Percentiles rank a stretch among this genome's conserved stretches.
These are phyloP conservation scores for Euura lappo DNA, from an alignment of 1,140 invertebrate genomes.

Conservation along the genomic window DNA sequence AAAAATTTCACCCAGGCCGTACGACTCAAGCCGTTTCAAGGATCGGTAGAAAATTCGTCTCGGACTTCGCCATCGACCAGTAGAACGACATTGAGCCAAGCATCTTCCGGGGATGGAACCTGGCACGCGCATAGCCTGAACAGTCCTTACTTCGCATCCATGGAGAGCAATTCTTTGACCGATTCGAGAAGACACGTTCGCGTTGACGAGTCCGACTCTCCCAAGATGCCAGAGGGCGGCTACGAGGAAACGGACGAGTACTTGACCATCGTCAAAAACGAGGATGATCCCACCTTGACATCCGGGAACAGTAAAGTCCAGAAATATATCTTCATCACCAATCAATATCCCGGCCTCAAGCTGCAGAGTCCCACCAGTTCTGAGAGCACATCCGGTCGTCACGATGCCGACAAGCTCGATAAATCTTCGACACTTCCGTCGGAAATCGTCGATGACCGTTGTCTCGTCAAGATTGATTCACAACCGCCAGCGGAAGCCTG, in stretches of 20 bases:
- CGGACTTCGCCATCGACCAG: conserved; percentile 8
- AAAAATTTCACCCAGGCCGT: background rate
- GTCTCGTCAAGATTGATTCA: background rate
- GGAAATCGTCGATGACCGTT: background rate
- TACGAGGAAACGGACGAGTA: conserved; percentile 14
- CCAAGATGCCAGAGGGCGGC: background rate
- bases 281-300: background rate
- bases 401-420: background rate
- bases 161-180: background rate
- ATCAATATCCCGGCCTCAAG: background rate
- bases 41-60: conserved; percentile 8
- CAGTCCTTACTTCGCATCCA: conserved; percentile 10
- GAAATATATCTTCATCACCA: background rate
- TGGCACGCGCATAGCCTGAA: conserved; percentile 11
- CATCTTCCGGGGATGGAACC: conserved; percentile 10
- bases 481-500: background rate
- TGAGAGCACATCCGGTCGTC: background rate
- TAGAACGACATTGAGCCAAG: background rate
- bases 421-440: background rate
- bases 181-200: background rate
- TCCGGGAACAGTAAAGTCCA: background rate
- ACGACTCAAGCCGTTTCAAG: background rate
- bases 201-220: background rate
- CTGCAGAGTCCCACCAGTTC: background rate
- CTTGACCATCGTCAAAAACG: conserved; percentile 12